Conservation (phyloP, 2,797 vertebrate species). For the Coluber constrictor region DNA sequence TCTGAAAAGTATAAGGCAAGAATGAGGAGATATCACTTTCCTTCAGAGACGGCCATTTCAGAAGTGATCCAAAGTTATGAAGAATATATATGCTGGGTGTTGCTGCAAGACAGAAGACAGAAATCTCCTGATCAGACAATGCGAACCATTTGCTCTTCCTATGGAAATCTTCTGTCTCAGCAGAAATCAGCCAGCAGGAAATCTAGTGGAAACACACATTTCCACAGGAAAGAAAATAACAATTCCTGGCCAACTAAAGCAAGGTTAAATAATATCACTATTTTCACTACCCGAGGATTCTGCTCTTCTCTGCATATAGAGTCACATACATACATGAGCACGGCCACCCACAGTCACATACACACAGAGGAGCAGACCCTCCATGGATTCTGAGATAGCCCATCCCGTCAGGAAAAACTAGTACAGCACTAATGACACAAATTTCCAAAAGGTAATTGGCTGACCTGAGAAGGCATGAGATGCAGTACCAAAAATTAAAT, state of each 20-base stretch:
- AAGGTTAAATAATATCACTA: background rate
- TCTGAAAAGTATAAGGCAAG: background rate
- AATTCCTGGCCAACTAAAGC: slow-evolving; percentile 13
- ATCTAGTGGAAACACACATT: background rate
- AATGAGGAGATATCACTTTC: background rate
- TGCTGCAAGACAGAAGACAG: background rate
- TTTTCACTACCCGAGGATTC: background rate
- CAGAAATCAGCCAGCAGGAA: slow-evolving; percentile 48
- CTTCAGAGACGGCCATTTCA: background rate
- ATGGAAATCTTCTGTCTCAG: slow-evolving; percentile 37
- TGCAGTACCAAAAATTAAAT: background rate
- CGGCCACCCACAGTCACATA: background rate
- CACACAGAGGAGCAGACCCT: background rate
- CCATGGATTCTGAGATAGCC: background rate
- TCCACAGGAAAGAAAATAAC: slow-evolving; percentile 44
- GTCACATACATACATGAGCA: background rate
- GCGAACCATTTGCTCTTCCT: slow-evolving; percentile 17
- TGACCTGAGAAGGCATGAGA: background rate
- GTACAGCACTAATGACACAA: background rate
- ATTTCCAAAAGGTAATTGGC: background rate
- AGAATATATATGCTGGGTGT: background rate
- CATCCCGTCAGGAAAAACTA: background rate
- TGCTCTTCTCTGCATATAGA: background rate
- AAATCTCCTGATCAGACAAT: background rate
- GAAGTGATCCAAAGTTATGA: background rate